phyloP scores from a whole-genome alignment of 2,113 vertebrate genomes.

The Sebastes schlegelii region DNA sequence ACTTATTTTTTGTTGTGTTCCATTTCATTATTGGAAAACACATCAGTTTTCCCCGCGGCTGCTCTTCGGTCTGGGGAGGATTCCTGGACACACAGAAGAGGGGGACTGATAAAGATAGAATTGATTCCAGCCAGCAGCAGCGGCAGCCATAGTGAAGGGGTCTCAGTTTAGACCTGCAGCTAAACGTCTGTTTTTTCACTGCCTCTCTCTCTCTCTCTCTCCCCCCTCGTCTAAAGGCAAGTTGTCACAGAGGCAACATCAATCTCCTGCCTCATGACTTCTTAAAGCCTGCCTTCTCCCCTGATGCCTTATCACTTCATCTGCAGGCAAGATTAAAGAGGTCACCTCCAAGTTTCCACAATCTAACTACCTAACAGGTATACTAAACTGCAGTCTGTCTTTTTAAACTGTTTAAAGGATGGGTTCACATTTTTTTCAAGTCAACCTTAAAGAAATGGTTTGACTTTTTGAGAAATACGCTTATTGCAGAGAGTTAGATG shows the following conservation, averaged over 20 bases:
- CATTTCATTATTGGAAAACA: slow-evolving; percentile 88
- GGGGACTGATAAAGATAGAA: slow-evolving; percentile 86
- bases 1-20: slow-evolving; percentile 83
- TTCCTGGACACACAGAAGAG: slow-evolving; percentile 83
- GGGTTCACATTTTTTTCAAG: not conserved
- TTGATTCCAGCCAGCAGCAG: slow-evolving; percentile 85
- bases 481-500: not conserved
- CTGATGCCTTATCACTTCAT: slow-evolving; percentile 80
- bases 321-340: slow-evolving; percentile 83
- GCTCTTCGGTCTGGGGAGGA: slow-evolving; percentile 76
- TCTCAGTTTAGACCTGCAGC: slow-evolving; percentile 83
- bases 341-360: slow-evolving; percentile 80
- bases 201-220: slow-evolving; percentile 44
- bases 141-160: slow-evolving; percentile 70
- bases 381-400: slow-evolving; percentile 51
- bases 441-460: not conserved
- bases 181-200: slow-evolving; percentile 77
- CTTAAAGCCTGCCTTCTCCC: slow-evolving; percentile 75
- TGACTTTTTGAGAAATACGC: not conserved
- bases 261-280: slow-evolving; percentile 80
- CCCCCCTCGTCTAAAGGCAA: slow-evolving; percentile 77
- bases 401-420: slow-evolving; percentile 13
- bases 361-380: slow-evolving; percentile 71
- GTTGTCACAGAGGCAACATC: slow-evolving; percentile 82
- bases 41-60: slow-evolving; percentile 78